Evolutionary conservation across 2,888 invertebrate genomes (phyloP).

Genomic region (Dolichomitus sp.): DNA sequence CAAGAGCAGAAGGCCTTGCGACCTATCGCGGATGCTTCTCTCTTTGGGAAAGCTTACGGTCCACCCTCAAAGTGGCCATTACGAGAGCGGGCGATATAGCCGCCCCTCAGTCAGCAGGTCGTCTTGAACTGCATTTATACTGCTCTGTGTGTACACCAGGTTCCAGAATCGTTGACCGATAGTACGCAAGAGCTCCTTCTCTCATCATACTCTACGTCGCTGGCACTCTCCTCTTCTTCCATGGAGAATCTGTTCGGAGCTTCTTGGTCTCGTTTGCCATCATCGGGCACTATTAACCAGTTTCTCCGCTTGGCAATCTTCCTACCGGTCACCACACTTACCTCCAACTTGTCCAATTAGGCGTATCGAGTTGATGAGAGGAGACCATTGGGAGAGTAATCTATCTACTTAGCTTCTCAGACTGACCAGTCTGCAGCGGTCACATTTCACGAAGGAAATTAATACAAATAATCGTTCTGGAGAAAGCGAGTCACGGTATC

Average conservation of each 20-base stretch:
- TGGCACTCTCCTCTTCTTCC: constrained; percentile 37
- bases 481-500: constrained; percentile 5
- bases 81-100: constrained; percentile 73
- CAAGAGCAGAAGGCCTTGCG: constrained; percentile 68
- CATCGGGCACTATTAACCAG: constrained; percentile 46
- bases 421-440: constrained; percentile 51
- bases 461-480: constrained; percentile 42
- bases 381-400: constrained; percentile 54
- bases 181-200: background rate
- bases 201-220: constrained; percentile 1
- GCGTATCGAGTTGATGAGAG: constrained; percentile 69
- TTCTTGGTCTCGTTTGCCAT: constrained; percentile 45
- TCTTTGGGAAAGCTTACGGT: constrained; percentile 81
- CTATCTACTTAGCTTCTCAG: constrained; percentile 57
- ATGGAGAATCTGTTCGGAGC: constrained; percentile 39
- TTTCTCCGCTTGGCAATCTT: constrained; percentile 51
- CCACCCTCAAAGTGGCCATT: constrained; percentile 84
- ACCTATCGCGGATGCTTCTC: constrained; percentile 62
- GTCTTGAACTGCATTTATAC: constrained; percentile 41
- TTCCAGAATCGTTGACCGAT: constrained; percentile 37
- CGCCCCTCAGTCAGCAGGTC: constrained; percentile 40
- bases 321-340: constrained; percentile 69
- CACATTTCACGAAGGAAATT: constrained; percentile 26
- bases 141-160: constrained; percentile 28
- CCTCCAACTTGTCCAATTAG: constrained; percentile 80